phyloP scores from a whole-genome alignment of 1,140 invertebrate genomes.

The Drosophila sp. region DNA sequence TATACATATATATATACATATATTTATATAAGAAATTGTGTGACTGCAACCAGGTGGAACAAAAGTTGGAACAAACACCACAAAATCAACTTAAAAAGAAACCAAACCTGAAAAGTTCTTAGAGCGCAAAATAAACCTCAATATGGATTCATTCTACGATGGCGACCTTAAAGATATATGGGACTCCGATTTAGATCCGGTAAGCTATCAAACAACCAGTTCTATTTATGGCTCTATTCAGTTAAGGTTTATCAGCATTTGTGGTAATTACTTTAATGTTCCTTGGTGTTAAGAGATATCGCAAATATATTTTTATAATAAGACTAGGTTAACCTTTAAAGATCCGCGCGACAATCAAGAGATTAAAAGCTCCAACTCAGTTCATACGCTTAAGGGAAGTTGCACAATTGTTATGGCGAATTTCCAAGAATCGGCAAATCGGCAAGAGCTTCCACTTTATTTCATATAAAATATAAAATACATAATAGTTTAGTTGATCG shows the following conservation, averaged over 20 bases:
- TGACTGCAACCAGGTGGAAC: conserved; percentile 75
- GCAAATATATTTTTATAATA: background rate
- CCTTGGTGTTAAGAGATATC: background rate
- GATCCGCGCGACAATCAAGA: background rate
- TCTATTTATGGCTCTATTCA: conserved; percentile 14
- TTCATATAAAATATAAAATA: background rate
- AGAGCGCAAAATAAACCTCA: conserved; percentile 56
- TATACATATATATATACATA: too few species aligned
- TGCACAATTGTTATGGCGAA: too few species aligned
- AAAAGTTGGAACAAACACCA: conserved; percentile 46
- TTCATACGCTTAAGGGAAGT: background rate
- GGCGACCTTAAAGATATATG: conserved; percentile 90
- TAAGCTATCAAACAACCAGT: conserved; percentile 85
- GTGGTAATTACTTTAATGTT: conserved; percentile 14
- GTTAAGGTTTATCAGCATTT: conserved; percentile 41
- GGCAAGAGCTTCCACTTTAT: too few species aligned
- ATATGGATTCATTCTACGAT: conserved; percentile 89
- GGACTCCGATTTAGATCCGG: conserved; percentile 91
- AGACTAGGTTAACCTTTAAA: background rate
- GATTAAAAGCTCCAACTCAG: conserved; percentile 1
- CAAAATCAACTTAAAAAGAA: conserved; percentile 32
- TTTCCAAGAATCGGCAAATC: too few species aligned
- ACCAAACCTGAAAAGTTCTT: conserved; percentile 60
- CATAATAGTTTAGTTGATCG: background rate
- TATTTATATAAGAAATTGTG: conserved; percentile 52